Base-by-base conservation (phyloP, 2,797 vertebrate species). In the Lophotriccus pileatus region DNA sequence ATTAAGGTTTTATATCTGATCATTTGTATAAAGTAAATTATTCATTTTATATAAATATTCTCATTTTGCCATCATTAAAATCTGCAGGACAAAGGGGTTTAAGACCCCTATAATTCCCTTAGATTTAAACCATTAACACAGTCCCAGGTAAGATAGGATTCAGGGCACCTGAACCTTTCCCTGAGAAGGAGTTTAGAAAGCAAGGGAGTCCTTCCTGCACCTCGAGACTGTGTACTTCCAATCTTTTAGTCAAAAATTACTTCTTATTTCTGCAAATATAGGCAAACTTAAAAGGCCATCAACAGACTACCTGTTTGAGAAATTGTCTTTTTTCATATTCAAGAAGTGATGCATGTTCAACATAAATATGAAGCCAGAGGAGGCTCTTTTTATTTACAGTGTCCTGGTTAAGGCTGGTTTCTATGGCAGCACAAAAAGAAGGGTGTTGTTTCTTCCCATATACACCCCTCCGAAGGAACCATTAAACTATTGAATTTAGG, bases 401-500 rank as follows among this genome's bases (percentile, higher is more conserved):
- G 12, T 83, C 82, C 84, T 96, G 67, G 63, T 86, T 93, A 94
- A 95, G 53, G 39, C 72, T 81, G 43, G 96, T 97, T 97, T 97
- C 96, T 94, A 96, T 85, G 74, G 92, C 78, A 98, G 95, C 94
- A 94, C 67, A 47, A 96, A 96, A 96, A 81, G 55, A 78, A 41
- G 27, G 5, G 4, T 4, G 52, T 28, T 67, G 9, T 14, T 69
- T 75, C 76, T 77, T 44, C 24, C 15, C 49, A 69, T 66, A 67
- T 13, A 67, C 14, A 22, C 36, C 39, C 28, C 44, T 72, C 28
- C 69, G 85, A 79, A 97, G 21, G 60, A 95, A 68, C 41, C 95
- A 67, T 62, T 95, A 84, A 94, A 44, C 59, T 96, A 59, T 8
- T 93, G 76, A 94, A 97, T 82, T 93, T 81, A 94, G 56, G 73